These are phyloP conservation scores for Sphecodes monilicornis DNA, from an alignment of 2,888 invertebrate genomes.

Conservation along the genomic window DNA sequence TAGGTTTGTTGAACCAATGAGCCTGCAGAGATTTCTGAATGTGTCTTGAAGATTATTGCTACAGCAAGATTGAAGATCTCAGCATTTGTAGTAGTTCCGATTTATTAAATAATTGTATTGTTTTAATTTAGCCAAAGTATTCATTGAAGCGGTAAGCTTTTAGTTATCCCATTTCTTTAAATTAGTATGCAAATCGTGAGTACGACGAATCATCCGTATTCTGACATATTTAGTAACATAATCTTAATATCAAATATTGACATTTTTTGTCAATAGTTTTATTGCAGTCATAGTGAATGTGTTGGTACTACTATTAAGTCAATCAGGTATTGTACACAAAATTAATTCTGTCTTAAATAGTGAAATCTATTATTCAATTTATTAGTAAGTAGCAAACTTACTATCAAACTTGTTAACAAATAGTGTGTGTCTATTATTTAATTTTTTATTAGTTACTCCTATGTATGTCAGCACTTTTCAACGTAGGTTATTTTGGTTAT, in stretches of 20 bases:
- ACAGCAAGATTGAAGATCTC: neutral
- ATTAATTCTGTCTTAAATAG: neutral
- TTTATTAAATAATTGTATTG: too few relatives aligned
- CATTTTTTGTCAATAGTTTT: too few relatives aligned
- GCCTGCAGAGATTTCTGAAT: neutral
- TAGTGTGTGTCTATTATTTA: neutral
- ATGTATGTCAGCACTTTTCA: neutral
- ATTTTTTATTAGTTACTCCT: neutral
- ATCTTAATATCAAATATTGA: too few relatives aligned
- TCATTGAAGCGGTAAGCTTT: too few relatives aligned
- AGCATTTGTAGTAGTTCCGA: neutral
- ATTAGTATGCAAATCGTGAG: neutral
- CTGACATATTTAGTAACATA: too few relatives aligned
- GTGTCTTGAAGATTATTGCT: neutral
- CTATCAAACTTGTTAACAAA: too few relatives aligned
- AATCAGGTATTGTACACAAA: too few relatives aligned
- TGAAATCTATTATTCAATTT: neutral
- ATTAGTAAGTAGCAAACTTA: neutral
- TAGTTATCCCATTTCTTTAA: too few relatives aligned
- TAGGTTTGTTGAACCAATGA: neutral
- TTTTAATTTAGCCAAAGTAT: too few relatives aligned
- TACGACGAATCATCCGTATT: too few relatives aligned
- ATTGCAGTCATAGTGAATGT: too few relatives aligned
- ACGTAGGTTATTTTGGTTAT: neutral
- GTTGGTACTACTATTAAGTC: too few relatives aligned